These are phyloP conservation scores for Sinopyrophorus schimmeli DNA, from an alignment of 2,888 invertebrate genomes.

Conservation along the genomic window DNA sequence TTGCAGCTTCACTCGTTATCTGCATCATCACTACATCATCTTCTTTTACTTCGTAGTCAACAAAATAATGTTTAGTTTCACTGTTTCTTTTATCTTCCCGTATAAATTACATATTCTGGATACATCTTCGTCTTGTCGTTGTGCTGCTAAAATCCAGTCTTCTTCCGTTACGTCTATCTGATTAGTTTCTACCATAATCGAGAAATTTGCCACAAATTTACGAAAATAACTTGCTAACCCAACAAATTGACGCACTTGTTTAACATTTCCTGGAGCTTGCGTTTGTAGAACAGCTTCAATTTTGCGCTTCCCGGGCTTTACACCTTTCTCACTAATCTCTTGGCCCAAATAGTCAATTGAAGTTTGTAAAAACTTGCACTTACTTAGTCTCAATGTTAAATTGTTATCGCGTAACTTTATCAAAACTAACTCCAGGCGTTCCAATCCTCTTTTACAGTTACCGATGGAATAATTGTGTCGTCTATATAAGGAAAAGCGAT, in stretches of 20 bases:
- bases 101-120: conserved; percentile 17
- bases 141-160: conserved; percentile 36
- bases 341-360: conserved; percentile 33
- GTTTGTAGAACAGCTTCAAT: conserved; percentile 8
- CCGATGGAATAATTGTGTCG: conserved; percentile 35
- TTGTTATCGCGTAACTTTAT: conserved; percentile 13
- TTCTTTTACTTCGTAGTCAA: not conserved
- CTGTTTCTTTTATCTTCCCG: not conserved
- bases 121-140: conserved; percentile 31
- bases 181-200: conserved; percentile 23
- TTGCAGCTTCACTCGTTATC: conserved; percentile 24
- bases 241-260: conserved; percentile 28
- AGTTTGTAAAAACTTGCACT: conserved; percentile 31
- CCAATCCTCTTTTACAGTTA: conserved; percentile 25
- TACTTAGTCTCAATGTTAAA: conserved; percentile 30
- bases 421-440: conserved; percentile 26
- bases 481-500: conserved; percentile 33
- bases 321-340: conserved; percentile 26
- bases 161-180: conserved; percentile 21
- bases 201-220: conserved; percentile 38
- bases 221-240: conserved; percentile 40
- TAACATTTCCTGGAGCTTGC: not conserved
- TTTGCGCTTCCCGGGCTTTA: conserved; percentile 26
- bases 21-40: conserved; percentile 32
- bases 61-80: conserved; percentile 3